Evolutionary conservation across 1,140 invertebrate species (phyloP).

Genomic region (Drosophila ambigua): DNA sequence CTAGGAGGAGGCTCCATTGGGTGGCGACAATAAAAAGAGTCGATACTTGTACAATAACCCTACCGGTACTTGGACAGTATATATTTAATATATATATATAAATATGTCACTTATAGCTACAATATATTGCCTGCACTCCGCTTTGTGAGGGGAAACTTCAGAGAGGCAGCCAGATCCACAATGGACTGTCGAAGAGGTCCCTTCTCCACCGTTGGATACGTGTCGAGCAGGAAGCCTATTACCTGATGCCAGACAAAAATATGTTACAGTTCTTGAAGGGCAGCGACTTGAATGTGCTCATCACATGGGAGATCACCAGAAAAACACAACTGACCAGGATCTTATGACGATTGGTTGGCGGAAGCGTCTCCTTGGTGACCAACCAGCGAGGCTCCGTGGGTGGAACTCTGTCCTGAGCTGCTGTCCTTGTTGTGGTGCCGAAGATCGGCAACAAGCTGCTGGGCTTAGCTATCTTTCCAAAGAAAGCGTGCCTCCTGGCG

Average conservation of each 20-base stretch:
- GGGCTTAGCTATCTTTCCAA: slow-evolving; percentile 71
- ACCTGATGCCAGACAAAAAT: too few species aligned
- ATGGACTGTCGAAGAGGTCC: slow-evolving; percentile 94
- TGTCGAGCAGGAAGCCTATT: slow-evolving; percentile 99
- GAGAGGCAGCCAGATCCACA: slow-evolving; percentile 93
- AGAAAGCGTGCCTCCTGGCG: slow-evolving; percentile 1
- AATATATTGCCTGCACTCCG: slow-evolving; percentile 8
- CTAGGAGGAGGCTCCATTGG: too few species aligned
- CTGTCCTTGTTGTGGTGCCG: slow-evolving; percentile 82
- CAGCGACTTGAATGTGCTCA: too few species aligned
- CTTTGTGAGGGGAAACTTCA: slow-evolving; percentile 97
- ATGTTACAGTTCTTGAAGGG: too few species aligned
- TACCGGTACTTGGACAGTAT: too few species aligned
- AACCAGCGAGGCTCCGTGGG: slow-evolving; percentile 44
- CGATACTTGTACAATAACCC: too few species aligned
- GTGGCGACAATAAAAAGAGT: too few species aligned
- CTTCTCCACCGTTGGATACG: slow-evolving; percentile 96
- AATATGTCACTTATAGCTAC: too few species aligned
- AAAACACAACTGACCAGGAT: too few species aligned
- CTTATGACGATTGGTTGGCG: slow-evolving; percentile 76
- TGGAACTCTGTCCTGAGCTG: slow-evolving; percentile 68
- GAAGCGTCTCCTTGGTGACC: slow-evolving; percentile 12
- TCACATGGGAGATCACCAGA: too few species aligned
- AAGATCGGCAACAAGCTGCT: slow-evolving; percentile 79
- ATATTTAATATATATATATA: too few species aligned